These are phyloP conservation scores for Drosophila macrospina DNA, from an alignment of 2,888 invertebrate genomes.

Conservation along the genomic window DNA sequence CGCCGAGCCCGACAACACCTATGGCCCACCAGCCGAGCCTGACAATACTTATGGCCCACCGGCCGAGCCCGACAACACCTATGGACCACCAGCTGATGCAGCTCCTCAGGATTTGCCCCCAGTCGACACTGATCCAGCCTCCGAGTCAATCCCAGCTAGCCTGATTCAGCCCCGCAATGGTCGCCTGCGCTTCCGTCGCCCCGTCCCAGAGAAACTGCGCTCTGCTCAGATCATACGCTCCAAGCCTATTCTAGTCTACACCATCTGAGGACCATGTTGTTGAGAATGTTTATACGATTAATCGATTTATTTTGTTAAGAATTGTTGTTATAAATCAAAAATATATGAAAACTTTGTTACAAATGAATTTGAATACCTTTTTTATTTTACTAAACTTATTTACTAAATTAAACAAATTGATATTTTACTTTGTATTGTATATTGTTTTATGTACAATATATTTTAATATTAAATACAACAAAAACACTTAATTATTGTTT, in stretches of 20 bases:
- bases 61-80: slow-evolving; percentile 67
- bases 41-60: slow-evolving; percentile 70
- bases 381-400: too few species aligned
- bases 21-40: slow-evolving; percentile 63
- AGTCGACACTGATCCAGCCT: slow-evolving; percentile 43
- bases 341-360: slow-evolving; percentile 32
- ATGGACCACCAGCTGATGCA: slow-evolving; percentile 66
- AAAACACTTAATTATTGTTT: too few species aligned
- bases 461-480: too few species aligned
- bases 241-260: slow-evolving; percentile 73
- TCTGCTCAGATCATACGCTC: slow-evolving; percentile 71
- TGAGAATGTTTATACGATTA: slow-evolving; percentile 30
- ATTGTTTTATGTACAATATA: too few species aligned
- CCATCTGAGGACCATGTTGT: slow-evolving; percentile 49
- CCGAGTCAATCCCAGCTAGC: slow-evolving; percentile 68
- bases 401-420: too few species aligned
- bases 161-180: slow-evolving; percentile 66
- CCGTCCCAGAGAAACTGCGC: slow-evolving; percentile 60
- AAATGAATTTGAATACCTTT: neutral
- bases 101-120: slow-evolving; percentile 44
- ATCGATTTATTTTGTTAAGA: slow-evolving; percentile 28
- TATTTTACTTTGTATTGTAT: too few species aligned
- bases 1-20: slow-evolving; percentile 53
- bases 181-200: slow-evolving; percentile 63
- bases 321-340: slow-evolving; percentile 40